phyloP scores from a whole-genome alignment of 1,140 invertebrate species.

The Helicorthomorpha holstii region DNA sequence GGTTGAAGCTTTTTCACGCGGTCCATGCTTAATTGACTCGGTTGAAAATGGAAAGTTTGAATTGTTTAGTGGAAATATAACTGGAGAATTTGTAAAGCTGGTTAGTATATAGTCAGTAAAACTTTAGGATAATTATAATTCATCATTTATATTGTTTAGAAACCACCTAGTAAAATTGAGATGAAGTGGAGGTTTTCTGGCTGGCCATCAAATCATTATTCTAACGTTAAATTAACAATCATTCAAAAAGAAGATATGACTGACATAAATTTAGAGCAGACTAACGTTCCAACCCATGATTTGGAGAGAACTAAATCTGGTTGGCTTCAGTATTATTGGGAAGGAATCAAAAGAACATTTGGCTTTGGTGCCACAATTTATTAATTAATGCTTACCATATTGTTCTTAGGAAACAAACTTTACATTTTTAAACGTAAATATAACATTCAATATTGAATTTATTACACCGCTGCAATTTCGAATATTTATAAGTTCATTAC shows the following conservation, averaged over 20 bases:
- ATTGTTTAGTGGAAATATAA: constrained; percentile 80
- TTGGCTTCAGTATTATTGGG: constrained; percentile 84
- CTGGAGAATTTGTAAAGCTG: constrained; percentile 71
- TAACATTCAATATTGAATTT: not conserved
- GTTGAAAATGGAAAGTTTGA: constrained; percentile 72
- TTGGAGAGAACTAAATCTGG: constrained; percentile 64
- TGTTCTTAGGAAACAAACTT: not conserved
- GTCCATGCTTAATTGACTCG: constrained; percentile 39
- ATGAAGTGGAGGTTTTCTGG: constrained; percentile 70
- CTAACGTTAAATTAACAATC: constrained; percentile 67
- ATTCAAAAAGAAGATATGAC: constrained; percentile 71
- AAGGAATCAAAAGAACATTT: constrained; percentile 78
- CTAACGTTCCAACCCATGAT: constrained; percentile 57
- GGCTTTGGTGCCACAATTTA: constrained; percentile 50
- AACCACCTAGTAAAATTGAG: constrained; percentile 32
- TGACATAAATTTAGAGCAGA: constrained; percentile 57
- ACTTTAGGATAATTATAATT: constrained; percentile 4
- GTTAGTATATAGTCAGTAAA: constrained; percentile 25
- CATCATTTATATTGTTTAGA: constrained; percentile 23
- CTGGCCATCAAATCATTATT: constrained; percentile 86
- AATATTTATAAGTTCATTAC: too few species aligned
- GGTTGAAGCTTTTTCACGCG: constrained; percentile 64
- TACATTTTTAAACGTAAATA: not conserved
- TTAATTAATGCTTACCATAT: not conserved
- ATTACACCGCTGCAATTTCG: too few species aligned